Evolutionary conservation across 2,113 vertebrate genomes (phyloP).

Genomic region (Helogale parvula): DNA sequence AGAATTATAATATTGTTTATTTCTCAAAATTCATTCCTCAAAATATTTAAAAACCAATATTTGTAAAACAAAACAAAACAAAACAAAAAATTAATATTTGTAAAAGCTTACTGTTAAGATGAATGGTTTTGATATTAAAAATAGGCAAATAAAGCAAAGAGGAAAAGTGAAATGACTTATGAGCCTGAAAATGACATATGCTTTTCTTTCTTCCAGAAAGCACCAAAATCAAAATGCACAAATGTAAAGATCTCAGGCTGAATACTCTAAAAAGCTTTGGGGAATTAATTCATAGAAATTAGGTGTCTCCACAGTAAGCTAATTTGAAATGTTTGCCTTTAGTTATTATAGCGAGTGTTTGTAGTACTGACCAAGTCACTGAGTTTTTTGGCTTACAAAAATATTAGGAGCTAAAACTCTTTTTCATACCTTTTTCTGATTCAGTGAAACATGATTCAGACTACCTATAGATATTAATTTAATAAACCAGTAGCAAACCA

Average conservation of each 20-base stretch:
- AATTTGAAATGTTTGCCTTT: neutral
- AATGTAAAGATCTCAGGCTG: neutral
- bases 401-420: neutral
- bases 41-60: neutral
- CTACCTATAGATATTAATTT: slow-evolving; percentile 39
- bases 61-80: neutral
- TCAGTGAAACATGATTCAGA: neutral
- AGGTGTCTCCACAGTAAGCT: neutral
- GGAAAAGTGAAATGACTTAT: neutral
- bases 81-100: neutral
- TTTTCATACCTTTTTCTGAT: neutral
- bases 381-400: neutral
- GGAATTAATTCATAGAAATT: neutral
- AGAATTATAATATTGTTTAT: slow-evolving; percentile 6
- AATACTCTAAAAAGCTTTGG: neutral
- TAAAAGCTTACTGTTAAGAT: neutral
- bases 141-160: neutral
- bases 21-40: neutral
- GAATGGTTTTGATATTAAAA: neutral
- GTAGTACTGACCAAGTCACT: neutral
- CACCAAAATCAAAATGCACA: neutral
- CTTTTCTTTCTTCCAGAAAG: neutral
- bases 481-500: slow-evolving; percentile 29
- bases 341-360: neutral
- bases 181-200: neutral